A percentile compares a stretch with the other conserved stretches of the same genome.
These are phyloP conservation scores for Onychostruthus taczanowskii DNA, from an alignment of 2,113 vertebrate genomes.

Conservation along the genomic window DNA sequence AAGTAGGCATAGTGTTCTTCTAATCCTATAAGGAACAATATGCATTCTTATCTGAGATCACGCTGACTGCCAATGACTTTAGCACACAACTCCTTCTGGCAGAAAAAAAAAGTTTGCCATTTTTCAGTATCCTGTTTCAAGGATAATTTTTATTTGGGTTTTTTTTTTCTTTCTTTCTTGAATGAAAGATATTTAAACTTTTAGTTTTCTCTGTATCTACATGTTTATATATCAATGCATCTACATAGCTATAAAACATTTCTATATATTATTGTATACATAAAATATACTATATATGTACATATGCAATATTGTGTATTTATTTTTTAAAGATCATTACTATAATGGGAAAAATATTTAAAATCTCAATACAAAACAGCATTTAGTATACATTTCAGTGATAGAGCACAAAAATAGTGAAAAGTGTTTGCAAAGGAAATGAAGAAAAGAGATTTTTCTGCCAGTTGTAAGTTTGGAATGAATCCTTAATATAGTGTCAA, in stretches of 20 bases:
- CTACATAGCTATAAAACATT: too few relatives aligned
- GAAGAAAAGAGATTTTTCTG: neutral
- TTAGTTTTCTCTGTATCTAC: neutral
- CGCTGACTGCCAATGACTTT: neutral
- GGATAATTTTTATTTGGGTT: neutral
- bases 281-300: neutral
- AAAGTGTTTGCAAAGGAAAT: neutral
- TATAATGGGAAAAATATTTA: neutral
- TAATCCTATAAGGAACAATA: neutral
- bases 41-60: neutral
- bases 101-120: neutral
- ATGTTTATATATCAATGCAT: neutral
- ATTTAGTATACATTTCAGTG: neutral
- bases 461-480: neutral
- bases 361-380: neutral
- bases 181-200: neutral
- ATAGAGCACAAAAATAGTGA: neutral
- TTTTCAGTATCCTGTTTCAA: neutral
- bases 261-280: neutral
- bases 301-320: neutral
- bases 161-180: neutral
- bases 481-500: neutral
- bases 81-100: neutral
- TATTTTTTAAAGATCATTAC: neutral
- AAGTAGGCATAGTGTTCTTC: neutral